Evolutionary conservation across 2,797 vertebrate species (phyloP).

Genomic region (Molossus molossus): DNA sequence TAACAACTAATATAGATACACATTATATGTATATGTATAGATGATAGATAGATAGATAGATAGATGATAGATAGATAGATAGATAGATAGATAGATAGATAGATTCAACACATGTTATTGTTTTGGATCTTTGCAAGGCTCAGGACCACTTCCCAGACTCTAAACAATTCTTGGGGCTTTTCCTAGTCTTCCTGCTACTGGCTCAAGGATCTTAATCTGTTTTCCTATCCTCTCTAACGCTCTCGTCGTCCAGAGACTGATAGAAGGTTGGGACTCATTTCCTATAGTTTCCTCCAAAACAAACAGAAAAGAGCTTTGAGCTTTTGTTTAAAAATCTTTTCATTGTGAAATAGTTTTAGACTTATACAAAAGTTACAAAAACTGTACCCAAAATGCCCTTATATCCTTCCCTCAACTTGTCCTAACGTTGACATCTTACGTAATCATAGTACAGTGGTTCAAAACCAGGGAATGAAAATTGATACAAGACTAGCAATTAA

Average conservation of each 20-base stretch:
- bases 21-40: neutral
- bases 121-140: neutral
- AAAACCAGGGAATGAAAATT: neutral
- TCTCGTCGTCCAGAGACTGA: neutral
- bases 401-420: neutral
- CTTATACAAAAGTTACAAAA: neutral
- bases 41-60: neutral
- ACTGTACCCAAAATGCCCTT: neutral
- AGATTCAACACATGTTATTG: neutral
- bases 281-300: neutral
- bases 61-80: neutral
- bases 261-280: neutral
- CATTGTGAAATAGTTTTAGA: slow-evolving; percentile 27
- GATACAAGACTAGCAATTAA: neutral
- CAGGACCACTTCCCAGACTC: neutral
- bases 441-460: neutral
- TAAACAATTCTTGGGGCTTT: neutral
- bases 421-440: neutral
- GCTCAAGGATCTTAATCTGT: neutral
- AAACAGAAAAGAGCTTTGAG: neutral
- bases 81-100: neutral
- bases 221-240: neutral
- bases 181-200: neutral
- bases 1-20: neutral
- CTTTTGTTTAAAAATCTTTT: neutral